phyloP scores from a whole-genome alignment of 1,140 invertebrate genomes.

The Thalassaphorura encarpata region DNA sequence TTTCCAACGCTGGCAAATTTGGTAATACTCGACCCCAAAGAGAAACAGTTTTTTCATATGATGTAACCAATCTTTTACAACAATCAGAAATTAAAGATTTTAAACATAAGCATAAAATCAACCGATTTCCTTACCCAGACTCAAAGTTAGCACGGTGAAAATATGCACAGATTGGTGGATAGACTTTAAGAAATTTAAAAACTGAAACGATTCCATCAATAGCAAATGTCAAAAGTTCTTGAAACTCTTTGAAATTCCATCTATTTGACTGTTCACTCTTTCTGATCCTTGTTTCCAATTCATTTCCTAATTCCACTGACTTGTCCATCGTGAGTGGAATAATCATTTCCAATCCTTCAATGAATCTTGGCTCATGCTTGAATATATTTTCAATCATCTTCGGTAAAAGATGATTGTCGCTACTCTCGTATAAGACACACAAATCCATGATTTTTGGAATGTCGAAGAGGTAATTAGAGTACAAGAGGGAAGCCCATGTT shows the following conservation, averaged over 20 bases:
- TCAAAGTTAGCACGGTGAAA: too few relatives aligned
- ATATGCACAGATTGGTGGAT: slow-evolving; percentile 32
- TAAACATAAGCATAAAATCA: too few relatives aligned
- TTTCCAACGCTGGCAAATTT: slow-evolving; percentile 8
- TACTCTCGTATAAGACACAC: slow-evolving; percentile 41
- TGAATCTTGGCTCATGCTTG: slow-evolving; percentile 40
- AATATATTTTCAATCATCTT: slow-evolving; percentile 45
- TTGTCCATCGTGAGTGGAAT: slow-evolving; percentile 36
- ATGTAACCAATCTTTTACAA: slow-evolving; percentile 12
- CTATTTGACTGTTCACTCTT: neutral
- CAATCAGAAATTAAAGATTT: too few relatives aligned
- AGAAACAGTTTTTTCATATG: slow-evolving; percentile 17
- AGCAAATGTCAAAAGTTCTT: slow-evolving; percentile 40
- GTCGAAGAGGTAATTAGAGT: slow-evolving; percentile 46
- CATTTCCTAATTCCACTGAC: slow-evolving; percentile 18
- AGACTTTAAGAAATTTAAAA: slow-evolving; percentile 39
- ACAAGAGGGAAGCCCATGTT: slow-evolving; percentile 43
- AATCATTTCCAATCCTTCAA: slow-evolving; percentile 36
- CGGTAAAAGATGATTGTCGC: slow-evolving; percentile 37
- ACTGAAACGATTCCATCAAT: slow-evolving; percentile 40
- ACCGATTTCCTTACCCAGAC: too few relatives aligned
- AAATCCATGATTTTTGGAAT: slow-evolving; percentile 46
- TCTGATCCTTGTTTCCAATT: slow-evolving; percentile 29
- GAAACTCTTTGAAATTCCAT: slow-evolving; percentile 3
- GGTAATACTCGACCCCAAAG: slow-evolving; percentile 12